Base-by-base conservation (phyloP, 2,888 invertebrate genomes). In the Xestoiulus laeticollis region DNA sequence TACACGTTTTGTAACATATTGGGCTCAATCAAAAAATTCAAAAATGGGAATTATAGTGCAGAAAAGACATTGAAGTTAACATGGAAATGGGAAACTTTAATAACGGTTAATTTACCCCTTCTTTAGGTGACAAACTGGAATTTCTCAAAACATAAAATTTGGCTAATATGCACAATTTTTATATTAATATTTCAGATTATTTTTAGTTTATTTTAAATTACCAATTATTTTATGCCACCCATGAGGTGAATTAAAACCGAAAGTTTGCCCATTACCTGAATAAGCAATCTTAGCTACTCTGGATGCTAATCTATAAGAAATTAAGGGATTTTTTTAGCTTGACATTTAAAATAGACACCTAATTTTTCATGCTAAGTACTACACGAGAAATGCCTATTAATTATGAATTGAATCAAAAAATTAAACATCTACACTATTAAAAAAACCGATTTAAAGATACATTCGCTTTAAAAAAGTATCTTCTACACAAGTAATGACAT, bases 401-500 rank as follows among this genome's bases (percentile, higher is more conserved):
- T 30, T 12, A 78, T 78, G 14, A 30, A 78, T 14, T n/a, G 26
- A 26, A 78, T 14, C 6, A 30, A 78, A 38, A 5, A 78, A 30
- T 30, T 22, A 30, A 78, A 30, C 16, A 78, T 78, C 78, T 78
- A 30, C 3, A 14, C 78, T 30, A 30, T 30, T 48, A 14, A 48
- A 78, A 78, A 78, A 30, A 14, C 78, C 30, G 30, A 30, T 14
- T 10, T 38, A 1, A 78, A 78, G 78, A 30, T 78, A 78, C 16
- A 30, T 78, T 78, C 78, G 78, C 14, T 30, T 38, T 30, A 78
- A 78, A 78, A 68, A 78, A 78, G 30, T 78, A 78, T 78, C 78
- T 30, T 78, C 78, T 78, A 78, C 78, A 78, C 78, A 30, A 78
- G 30, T 78, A 78, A 78, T 78, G 78, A 30, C 78, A 78, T 78